These are phyloP conservation scores for Linurgus olivaceus DNA, from an alignment of 2,797 vertebrate genomes.

Conservation along the genomic window DNA sequence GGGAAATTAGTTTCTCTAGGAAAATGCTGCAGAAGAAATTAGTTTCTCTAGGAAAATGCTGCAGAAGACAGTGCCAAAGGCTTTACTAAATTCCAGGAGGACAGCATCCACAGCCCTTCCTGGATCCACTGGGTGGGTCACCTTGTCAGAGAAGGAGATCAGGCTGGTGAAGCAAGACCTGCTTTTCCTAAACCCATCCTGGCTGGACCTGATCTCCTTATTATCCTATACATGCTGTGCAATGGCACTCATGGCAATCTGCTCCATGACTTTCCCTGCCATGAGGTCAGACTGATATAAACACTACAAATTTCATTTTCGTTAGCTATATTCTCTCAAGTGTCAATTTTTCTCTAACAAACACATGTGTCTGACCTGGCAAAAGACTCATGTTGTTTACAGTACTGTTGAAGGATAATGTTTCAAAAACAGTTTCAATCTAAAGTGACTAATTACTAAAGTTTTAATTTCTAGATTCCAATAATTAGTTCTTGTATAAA, in stretches of 20 bases:
- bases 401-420: neutral
- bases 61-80: neutral
- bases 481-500: neutral
- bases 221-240: neutral
- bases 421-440: neutral
- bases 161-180: neutral
- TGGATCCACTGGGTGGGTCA: fast-evolving
- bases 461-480: neutral
- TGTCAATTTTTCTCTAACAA: neutral
- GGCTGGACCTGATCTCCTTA: neutral
- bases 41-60: neutral
- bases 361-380: neutral
- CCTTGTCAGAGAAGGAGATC: neutral
- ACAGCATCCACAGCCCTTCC: neutral
- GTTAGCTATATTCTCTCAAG: neutral
- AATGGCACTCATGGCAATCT: neutral
- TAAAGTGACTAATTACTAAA: neutral
- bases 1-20: neutral
- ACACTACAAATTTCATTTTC: neutral
- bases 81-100: neutral
- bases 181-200: neutral
- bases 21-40: neutral
- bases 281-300: neutral
- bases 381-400: neutral
- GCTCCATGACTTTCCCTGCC: neutral